phyloP scores from a whole-genome alignment of 2,888 invertebrate species.

The Heliconius cydno region DNA sequence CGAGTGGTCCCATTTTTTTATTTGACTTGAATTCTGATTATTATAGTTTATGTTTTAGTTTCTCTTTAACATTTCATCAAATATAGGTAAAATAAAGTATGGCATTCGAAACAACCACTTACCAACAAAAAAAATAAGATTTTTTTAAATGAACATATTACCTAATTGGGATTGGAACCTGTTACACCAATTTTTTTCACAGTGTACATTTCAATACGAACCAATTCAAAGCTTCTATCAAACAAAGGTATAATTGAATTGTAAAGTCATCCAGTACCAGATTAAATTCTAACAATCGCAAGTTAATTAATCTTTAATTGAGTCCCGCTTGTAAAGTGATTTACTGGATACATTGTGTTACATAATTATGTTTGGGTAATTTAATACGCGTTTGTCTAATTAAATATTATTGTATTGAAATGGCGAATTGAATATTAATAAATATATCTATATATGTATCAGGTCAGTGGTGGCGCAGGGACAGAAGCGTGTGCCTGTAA shows the following conservation, averaged over 20 bases:
- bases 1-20: not conserved
- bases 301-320: conserved; percentile 35
- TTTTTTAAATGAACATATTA: not conserved
- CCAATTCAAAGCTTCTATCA: conserved; percentile 4
- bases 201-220: not conserved
- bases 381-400: conserved; percentile 21
- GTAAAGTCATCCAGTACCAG: conserved; percentile 23
- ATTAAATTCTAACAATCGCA: conserved; percentile 34
- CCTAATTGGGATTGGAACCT: not conserved
- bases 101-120: no score
- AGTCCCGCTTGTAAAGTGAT: conserved; percentile 22
- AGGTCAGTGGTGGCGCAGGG: no score
- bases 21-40: not conserved
- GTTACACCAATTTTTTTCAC: not conserved
- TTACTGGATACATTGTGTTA: conserved; percentile 33
- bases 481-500: no score
- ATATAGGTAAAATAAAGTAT: no score
- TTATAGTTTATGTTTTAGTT: not conserved
- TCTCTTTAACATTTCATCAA: not conserved
- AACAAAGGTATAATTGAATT: conserved; percentile 23
- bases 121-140: no score
- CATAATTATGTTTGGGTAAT: conserved; percentile 26
- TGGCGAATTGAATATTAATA: conserved; percentile 47
- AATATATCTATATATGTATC: no score
- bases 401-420: conserved; percentile 49